Conservation (phyloP, 2,888 invertebrate genomes). For the Lacanobia wlatinum region DNA sequence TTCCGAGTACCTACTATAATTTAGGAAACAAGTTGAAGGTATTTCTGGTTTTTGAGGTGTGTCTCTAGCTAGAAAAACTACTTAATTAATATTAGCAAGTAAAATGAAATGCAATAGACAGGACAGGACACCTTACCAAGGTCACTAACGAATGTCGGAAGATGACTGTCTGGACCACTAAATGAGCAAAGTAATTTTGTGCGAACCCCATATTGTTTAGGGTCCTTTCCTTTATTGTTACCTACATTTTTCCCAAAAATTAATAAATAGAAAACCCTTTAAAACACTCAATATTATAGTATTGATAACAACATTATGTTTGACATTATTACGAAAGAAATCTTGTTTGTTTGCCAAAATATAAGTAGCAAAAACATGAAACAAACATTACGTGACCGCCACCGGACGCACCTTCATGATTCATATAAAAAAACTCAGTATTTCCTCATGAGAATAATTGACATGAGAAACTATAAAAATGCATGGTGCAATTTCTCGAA, state of each 20-base stretch:
- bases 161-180: not conserved
- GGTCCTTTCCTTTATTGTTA: too few species aligned
- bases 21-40: not conserved
- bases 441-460: conserved; percentile 23
- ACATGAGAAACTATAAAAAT: not conserved
- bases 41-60: conserved; percentile 8
- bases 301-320: not conserved
- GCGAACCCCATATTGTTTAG: too few species aligned
- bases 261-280: too few species aligned
- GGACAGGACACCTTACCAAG: conserved; percentile 13
- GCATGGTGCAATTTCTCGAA: conserved; percentile 8
- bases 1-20: too few species aligned
- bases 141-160: not conserved
- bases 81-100: not conserved
- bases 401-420: conserved; percentile 9
- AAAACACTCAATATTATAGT: too few species aligned
- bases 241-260: too few species aligned
- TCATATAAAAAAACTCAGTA: conserved; percentile 14
- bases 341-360: conserved; percentile 24
- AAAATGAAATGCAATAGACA: not conserved
- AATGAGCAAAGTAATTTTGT: not conserved
- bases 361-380: conserved; percentile 4
- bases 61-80: conserved; percentile 2
- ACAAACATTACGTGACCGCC: conserved; percentile 26
- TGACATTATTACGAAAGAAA: not conserved